Conservation (phyloP, 2,888 invertebrate species). For the Eucera pruinosa region DNA sequence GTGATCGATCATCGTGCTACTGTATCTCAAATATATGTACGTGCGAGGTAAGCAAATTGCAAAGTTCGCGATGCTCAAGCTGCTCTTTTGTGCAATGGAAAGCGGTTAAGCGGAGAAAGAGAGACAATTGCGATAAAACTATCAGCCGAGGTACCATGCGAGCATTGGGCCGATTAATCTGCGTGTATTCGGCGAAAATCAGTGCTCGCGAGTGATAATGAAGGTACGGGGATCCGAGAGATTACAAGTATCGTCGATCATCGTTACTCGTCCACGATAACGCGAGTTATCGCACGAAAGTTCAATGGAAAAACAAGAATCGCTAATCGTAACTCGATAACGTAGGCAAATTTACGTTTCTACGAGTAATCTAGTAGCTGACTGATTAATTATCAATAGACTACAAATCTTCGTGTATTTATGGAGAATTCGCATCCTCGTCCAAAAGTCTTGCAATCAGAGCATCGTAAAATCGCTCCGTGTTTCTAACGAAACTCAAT, state of each 20-base stretch:
- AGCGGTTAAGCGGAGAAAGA: background rate
- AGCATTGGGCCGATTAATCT: too few relatives aligned
- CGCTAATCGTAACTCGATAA: too few relatives aligned
- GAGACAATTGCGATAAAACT: background rate
- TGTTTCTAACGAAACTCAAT: too few relatives aligned
- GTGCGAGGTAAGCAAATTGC: background rate
- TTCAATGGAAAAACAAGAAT: background rate
- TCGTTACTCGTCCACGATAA: conserved; percentile 4
- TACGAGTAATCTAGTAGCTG: too few relatives aligned
- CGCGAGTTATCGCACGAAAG: conserved; percentile 31
- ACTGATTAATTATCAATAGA: too few relatives aligned
- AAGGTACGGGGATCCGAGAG: background rate
- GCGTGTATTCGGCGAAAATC: background rate
- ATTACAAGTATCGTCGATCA: conserved; percentile 16
- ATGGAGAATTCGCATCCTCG: too few relatives aligned
- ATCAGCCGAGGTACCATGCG: too few relatives aligned
- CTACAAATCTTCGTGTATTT: too few relatives aligned
- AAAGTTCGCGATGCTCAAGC: conserved; percentile 1
- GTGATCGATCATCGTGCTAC: background rate
- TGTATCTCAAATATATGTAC: background rate
- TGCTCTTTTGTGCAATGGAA: background rate
- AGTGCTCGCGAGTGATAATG: background rate
- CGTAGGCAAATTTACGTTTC: too few relatives aligned
- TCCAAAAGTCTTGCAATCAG: too few relatives aligned
- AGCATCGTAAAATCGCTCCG: too few relatives aligned